Conservation (phyloP, 2,888 invertebrate species). For the Alloscopus bannaensis region DNA sequence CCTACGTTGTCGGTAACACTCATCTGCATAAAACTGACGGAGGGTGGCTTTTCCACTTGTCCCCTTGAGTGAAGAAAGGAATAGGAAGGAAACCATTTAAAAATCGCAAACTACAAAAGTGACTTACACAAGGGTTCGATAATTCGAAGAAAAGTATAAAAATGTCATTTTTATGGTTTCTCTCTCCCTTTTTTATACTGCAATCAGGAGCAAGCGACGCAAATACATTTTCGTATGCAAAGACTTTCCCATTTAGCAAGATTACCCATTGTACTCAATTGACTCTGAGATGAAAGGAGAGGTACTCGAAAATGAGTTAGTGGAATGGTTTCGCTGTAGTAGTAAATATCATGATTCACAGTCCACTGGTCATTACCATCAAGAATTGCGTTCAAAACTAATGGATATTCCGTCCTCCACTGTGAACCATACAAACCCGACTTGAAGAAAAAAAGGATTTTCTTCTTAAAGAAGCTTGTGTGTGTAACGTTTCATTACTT, state of each 20-base stretch:
- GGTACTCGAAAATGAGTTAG: slow-evolving; percentile 19
- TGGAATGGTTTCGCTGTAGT: slow-evolving; percentile 2
- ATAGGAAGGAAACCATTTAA: too few relatives aligned
- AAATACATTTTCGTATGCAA: too few relatives aligned
- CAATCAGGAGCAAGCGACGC: too few relatives aligned
- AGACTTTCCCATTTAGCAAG: slow-evolving; percentile 14
- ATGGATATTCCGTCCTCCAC: too few relatives aligned
- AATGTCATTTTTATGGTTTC: slow-evolving; percentile 51
- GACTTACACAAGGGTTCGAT: slow-evolving; percentile 23
- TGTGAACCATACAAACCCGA: too few relatives aligned
- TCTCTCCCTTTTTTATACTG: neutral
- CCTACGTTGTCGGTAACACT: too few relatives aligned
- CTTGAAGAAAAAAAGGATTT: too few relatives aligned
- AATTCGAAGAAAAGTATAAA: slow-evolving; percentile 36
- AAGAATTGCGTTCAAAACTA: slow-evolving; percentile 33
- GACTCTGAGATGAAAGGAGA: slow-evolving; percentile 21
- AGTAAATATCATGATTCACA: slow-evolving; percentile 58
- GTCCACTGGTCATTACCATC: slow-evolving; percentile 51
- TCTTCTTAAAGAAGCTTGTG: too few relatives aligned
- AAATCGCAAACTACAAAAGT: neutral
- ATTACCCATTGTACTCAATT: slow-evolving; percentile 19
- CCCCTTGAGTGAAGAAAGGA: too few relatives aligned
- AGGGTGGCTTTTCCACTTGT: too few relatives aligned
- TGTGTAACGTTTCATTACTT: too few relatives aligned
- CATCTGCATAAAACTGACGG: too few relatives aligned